Evolutionary conservation across 1,140 invertebrate species (phyloP).

Genomic region (Ptiloglossa arizonensis): DNA sequence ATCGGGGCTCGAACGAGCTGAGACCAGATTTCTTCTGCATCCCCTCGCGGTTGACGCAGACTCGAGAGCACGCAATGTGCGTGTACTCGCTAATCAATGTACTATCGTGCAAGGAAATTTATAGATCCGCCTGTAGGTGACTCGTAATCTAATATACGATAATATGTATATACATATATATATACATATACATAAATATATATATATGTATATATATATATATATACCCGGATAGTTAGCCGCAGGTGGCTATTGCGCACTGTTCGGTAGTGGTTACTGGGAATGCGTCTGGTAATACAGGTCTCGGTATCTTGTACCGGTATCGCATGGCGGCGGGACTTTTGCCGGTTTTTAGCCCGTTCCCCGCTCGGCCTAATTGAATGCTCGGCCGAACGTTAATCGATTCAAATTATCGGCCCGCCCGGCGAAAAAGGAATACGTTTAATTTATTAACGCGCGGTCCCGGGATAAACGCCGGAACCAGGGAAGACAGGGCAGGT

Average conservation of each 20-base stretch:
- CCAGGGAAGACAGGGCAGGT: not conserved
- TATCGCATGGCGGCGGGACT: conserved; percentile 17
- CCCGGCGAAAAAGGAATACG: not conserved
- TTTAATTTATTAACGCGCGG: conserved; percentile 32
- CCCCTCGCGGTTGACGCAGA: not conserved
- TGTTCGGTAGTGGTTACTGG: conserved; percentile 34
- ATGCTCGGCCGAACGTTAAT: conserved; percentile 47
- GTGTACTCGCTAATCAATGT: conserved; percentile 43
- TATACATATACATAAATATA: too few species aligned
- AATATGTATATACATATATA: too few species aligned
- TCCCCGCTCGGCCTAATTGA: conserved; percentile 32
- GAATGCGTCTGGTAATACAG: conserved; percentile 37
- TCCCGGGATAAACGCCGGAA: not conserved
- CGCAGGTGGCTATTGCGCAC: conserved; percentile 36
- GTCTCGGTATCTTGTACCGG: conserved; percentile 19
- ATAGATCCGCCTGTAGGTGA: conserved; percentile 52
- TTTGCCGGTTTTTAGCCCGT: conserved; percentile 30
- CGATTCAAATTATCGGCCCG: conserved; percentile 38
- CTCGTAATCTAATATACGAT: conserved; percentile 53
- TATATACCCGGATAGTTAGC: conserved; percentile 39
- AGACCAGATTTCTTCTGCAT: conserved; percentile 28
- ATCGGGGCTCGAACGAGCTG: not conserved
- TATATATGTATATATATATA: too few species aligned
- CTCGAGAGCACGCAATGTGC: conserved; percentile 34
- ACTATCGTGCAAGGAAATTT: conserved; percentile 47